Evolutionary conservation across 2,113 vertebrate species (phyloP).

Genomic region (Murina feae): DNA sequence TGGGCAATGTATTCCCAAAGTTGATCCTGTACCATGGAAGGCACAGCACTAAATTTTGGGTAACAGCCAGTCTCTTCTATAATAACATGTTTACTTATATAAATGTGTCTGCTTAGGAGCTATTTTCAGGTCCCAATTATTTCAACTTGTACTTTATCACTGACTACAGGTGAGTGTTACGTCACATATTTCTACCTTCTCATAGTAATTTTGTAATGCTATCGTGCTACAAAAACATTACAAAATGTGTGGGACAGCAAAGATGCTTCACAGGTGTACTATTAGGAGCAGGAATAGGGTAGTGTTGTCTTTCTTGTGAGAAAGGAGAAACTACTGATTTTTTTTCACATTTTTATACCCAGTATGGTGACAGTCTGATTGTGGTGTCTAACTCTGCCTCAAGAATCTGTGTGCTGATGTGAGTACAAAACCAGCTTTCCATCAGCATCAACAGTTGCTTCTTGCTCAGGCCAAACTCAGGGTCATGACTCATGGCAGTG

Average conservation of each 20-base stretch:
- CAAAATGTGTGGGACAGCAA: neutral
- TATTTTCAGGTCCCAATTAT: neutral
- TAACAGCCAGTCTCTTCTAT: neutral
- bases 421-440: neutral
- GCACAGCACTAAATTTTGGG: neutral
- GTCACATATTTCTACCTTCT: neutral
- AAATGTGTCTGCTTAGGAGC: neutral
- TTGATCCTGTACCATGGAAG: neutral
- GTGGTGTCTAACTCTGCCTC: neutral
- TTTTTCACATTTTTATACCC: neutral
- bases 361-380: neutral
- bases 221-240: neutral
- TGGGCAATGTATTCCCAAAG: neutral
- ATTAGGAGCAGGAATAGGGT: neutral
- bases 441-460: neutral
- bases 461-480: neutral
- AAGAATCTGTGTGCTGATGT: neutral
- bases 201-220: neutral
- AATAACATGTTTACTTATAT: neutral
- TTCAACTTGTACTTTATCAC: neutral
- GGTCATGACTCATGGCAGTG: neutral
- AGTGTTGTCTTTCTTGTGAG: neutral
- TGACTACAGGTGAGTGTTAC: neutral
- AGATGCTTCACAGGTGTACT: neutral
- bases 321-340: neutral